Evolutionary conservation across 2,888 invertebrate species (phyloP), one percentile per base, ranked within the genome.

Genomic region (Adelphocoris suturalis): DNA sequence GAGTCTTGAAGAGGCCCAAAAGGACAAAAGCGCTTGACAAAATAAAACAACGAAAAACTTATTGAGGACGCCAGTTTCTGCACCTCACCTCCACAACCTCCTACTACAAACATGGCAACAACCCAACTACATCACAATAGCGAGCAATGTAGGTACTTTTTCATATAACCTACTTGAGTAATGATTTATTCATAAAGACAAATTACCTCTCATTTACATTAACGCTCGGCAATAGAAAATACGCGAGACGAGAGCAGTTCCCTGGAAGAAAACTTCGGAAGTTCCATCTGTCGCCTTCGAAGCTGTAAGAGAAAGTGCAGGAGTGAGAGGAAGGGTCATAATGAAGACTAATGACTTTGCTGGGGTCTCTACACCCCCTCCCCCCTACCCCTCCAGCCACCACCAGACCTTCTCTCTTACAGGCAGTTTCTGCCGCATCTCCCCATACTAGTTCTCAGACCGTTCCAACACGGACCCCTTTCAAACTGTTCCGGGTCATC

Each of bases 341-440:
- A 82, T 82, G 82, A 82, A 82, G 82, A 82, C 82, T 82, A 82
- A 82, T 82, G 82, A 52, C 52, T 52, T 52, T 16, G 52, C 52
- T 52, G 52, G 52, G 52, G 16, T 52, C 52, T 11, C 52, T 11
- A 37, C 3, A 2, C 37, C 37, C 37, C 7, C 37, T 37, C 3
- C 37, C 37, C 37, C 7, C n/a, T n/a, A n/a, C n/a, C n/a, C 37
- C 37, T 37, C 7, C 37, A 37, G 3, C 37, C 37, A 37, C 2
- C 37, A 7, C 37, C 7, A 37, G 2, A 37, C 37, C 37, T 2
- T 37, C 81, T 81, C 81, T 46, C n/a, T 23, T 28, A 81, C 76
- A 46, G 81, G 37, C 81, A 82, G 48, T 52, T 82, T 52, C 82
- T 47, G 28, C n/a, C 80, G 19, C 28, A 80, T 46, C 46, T 37